phyloP scores from a whole-genome alignment of 2,113 vertebrate species.

The Myiagra hebetior region DNA sequence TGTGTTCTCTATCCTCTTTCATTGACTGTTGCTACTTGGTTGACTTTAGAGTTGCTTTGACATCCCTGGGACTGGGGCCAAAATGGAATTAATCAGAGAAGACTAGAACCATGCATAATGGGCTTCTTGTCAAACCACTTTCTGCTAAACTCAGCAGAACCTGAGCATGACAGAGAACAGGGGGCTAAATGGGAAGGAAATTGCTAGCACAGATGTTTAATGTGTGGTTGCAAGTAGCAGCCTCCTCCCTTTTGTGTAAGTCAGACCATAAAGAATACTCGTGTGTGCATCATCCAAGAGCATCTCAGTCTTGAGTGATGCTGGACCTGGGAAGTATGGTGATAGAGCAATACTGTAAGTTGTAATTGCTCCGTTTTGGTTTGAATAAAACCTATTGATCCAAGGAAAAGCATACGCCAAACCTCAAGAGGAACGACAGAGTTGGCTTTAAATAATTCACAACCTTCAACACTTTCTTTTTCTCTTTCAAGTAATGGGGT shows the following conservation, averaged over 20 bases:
- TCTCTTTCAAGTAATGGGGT: conserved; percentile 25
- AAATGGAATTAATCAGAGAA: conserved; percentile 9
- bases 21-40: not conserved
- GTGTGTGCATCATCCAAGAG: not conserved
- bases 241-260: not conserved
- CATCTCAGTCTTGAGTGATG: not conserved
- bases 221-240: not conserved
- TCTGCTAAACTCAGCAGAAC: conserved; percentile 45
- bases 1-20: not conserved
- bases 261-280: not conserved
- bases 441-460: conserved; percentile 50
- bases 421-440: conserved; percentile 4
- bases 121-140: not conserved
- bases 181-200: conserved; percentile 17
- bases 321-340: not conserved
- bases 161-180: not conserved
- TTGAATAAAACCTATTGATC: conserved; percentile 57
- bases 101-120: not conserved
- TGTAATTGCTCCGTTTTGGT: conserved; percentile 25
- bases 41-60: not conserved
- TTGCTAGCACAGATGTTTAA: conserved; percentile 12
- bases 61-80: not conserved
- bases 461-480: not conserved
- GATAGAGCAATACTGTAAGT: not conserved
- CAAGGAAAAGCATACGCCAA: not conserved